Base-by-base conservation (phyloP, 1,140 invertebrate species). In the Monomorium pharaonis region DNA sequence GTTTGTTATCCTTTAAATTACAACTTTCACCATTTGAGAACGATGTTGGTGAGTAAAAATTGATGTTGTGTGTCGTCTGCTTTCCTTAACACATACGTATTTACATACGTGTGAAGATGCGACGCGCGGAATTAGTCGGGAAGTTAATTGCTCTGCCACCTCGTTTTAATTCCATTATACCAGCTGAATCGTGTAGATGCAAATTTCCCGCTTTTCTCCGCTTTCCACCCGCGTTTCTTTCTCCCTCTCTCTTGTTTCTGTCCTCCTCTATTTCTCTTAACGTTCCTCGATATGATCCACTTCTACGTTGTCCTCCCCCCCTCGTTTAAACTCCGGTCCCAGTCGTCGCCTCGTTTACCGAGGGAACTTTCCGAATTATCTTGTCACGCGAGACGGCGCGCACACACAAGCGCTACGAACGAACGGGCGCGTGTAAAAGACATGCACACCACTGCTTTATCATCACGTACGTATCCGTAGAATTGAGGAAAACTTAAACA, bases 151-250 rank as follows among this genome's bases (percentile, higher is more conserved):
- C 87, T 84, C 67, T 84, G 88, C 89, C 90, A 90, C 91, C 90
- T 93, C 91, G 92, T 93, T 94, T 93, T 93, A 93, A 94, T 93
- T 92, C 90, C 90, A 94, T 94, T 94, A 90, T 91, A 91, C 90
- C 84, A 80, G 88, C 83, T 74, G 86, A 80, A 83, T 89, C 91
- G 88, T 90, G 92, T 91, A 91, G 90, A 93, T 94, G 92, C 91
- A 92, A 94, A 93, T 94, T 93, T 90, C 80, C 33, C 56, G 63
- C 87, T 42, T 67, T 81, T 56, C 51, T 44, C n/a, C 27, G 5
- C 47, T 51, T 44, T 58, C 47, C 27, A 12, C 74, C 2, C 14
- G 21, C 51, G 60, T 54, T 49, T 63, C 77, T 63, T 54, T 76
- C 69, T 75, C 30, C 44, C 30, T 80, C 56, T 69, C 69, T 18